Percentiles rank a stretch among this genome's conserved stretches.
phyloP scores from a whole-genome alignment of 2,113 vertebrate genomes.

The Pollachius pollachius region DNA sequence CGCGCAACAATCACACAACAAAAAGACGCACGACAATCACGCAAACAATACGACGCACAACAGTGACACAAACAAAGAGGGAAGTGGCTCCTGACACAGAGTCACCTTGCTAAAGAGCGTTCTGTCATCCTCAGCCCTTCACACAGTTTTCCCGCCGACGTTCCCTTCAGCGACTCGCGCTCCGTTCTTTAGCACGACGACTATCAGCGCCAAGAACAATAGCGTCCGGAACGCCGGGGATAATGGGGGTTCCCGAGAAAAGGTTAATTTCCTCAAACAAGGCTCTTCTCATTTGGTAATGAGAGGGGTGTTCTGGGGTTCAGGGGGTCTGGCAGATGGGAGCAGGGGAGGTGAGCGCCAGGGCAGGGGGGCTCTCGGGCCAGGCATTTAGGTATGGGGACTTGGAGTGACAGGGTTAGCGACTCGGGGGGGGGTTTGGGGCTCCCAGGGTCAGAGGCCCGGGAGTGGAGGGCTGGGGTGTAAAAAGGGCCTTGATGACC shows the following conservation, averaged over 20 bases:
- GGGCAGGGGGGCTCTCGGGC: constrained; percentile 51
- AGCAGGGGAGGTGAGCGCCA: constrained; percentile 58
- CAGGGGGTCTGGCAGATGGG: constrained; percentile 64
- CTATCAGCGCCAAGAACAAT: background rate
- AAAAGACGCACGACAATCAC: no score
- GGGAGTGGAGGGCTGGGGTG: constrained; percentile 46
- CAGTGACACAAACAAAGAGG: no score
- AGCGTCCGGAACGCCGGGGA: background rate
- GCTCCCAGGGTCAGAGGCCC: constrained; percentile 60
- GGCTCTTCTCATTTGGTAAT: constrained; percentile 64
- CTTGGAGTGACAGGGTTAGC: constrained; percentile 75
- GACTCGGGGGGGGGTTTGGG: constrained; percentile 53
- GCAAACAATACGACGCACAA: no score
- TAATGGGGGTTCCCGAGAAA: constrained; percentile 34
- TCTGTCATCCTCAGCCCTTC: no score
- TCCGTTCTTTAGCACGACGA: no score
- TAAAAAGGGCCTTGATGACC: constrained; percentile 55
- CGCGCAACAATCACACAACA: no score
- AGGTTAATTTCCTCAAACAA: constrained; percentile 64
- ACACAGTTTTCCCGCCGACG: no score
- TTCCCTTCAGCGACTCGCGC: no score
- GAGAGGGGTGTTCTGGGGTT: constrained; percentile 62
- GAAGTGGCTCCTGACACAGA: no score
- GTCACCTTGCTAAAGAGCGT: no score
- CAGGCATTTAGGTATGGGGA: constrained; percentile 38